Evolutionary conservation across 2,113 vertebrate genomes (phyloP).

Genomic region (Prietella phreatophila): DNA sequence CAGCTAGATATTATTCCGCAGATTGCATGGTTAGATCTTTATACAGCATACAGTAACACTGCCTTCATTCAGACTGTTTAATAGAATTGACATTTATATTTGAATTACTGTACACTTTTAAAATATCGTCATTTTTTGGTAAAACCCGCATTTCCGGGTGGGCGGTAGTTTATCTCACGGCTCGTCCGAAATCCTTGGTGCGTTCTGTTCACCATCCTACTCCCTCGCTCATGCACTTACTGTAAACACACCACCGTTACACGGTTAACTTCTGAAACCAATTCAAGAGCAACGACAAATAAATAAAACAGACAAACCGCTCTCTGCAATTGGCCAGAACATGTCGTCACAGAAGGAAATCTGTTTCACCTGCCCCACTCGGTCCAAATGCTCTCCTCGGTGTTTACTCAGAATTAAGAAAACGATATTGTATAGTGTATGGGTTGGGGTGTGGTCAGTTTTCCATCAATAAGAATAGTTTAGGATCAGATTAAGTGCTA

Average conservation of each 20-base stretch:
- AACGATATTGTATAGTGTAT: no score
- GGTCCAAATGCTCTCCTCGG: constrained; percentile 1
- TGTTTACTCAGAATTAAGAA: neutral
- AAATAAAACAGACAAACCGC: neutral
- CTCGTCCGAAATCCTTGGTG: neutral
- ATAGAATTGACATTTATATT: no score
- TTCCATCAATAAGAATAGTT: neutral
- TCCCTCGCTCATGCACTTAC: neutral
- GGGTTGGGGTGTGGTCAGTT: neutral
- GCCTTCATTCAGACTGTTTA: no score
- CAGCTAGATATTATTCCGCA: no score
- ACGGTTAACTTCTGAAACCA: neutral
- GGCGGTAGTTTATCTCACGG: neutral
- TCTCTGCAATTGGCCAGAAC: neutral
- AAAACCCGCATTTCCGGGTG: neutral
- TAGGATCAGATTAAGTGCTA: neutral
- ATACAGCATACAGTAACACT: no score
- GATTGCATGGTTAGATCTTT: no score
- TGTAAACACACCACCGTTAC: neutral
- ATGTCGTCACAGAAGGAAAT: neutral
- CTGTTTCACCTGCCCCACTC: neutral
- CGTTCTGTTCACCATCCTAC: neutral
- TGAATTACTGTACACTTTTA: no score
- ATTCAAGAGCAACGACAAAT: neutral
- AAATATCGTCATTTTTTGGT: neutral